phyloP scores from a whole-genome alignment of 2,797 vertebrate species.

The Coendou prehensilis region DNA sequence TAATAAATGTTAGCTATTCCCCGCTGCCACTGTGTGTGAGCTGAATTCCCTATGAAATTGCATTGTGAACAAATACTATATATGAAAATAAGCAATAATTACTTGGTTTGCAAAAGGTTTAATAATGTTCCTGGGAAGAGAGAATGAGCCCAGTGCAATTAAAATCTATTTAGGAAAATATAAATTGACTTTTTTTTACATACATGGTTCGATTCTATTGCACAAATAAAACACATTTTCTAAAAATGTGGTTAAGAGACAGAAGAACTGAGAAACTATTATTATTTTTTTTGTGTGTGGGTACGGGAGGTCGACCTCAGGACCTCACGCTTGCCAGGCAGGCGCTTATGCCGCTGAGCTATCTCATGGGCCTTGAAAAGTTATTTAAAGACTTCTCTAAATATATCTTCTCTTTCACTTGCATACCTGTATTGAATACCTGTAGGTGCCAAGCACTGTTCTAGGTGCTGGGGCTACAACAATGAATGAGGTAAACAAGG shows the following conservation, averaged over 20 bases:
- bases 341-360: too few species aligned
- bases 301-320: too few species aligned
- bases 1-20: constrained; percentile 10
- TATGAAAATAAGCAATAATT: constrained; percentile 58
- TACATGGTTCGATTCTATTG: constrained; percentile 33
- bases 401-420: not conserved
- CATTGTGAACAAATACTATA: constrained; percentile 5
- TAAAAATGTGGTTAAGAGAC: constrained; percentile 50
- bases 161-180: constrained; percentile 1
- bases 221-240: constrained; percentile 49
- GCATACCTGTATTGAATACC: not conserved
- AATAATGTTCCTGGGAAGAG: not conserved
- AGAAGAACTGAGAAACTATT: not conserved
- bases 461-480: not conserved
- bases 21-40: not conserved
- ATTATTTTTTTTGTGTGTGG: too few species aligned
- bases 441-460: not conserved
- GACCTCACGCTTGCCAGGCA: too few species aligned
- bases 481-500: not conserved
- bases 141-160: constrained; percentile 1
- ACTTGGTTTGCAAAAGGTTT: constrained; percentile 16
- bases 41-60: not conserved
- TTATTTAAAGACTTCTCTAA: not conserved
- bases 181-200: constrained; percentile 1
- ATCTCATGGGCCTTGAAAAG: not conserved